Percentiles rank a stretch among this genome's conserved stretches.
Evolutionary conservation across 2,113 vertebrate species (phyloP).

Genomic region (Sceloporus tristichus): DNA sequence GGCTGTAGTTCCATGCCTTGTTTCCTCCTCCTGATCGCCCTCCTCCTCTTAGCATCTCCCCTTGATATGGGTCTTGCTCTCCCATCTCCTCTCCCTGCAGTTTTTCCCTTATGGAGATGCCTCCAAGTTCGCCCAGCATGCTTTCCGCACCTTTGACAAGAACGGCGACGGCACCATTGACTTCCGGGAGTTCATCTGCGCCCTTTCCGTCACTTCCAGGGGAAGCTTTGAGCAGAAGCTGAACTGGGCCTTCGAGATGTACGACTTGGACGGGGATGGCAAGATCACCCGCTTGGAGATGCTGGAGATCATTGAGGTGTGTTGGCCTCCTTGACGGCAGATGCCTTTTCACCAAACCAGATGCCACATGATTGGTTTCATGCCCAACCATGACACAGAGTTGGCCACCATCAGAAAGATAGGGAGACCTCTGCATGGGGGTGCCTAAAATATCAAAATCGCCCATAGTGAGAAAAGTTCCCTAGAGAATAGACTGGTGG

Average conservation of each 20-base stretch:
- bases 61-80: not conserved
- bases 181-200: constrained; percentile 99
- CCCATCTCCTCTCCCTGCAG: constrained; percentile 66
- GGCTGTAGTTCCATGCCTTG: not conserved
- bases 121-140: constrained; percentile 97
- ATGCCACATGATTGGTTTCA: no score
- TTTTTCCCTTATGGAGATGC: constrained; percentile 98
- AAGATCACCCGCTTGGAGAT: constrained; percentile 97
- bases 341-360: no score
- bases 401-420: no score
- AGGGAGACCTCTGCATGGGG: no score
- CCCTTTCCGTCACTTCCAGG: constrained; percentile 95
- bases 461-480: no score
- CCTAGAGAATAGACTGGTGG: no score
- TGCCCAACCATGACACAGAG: no score
- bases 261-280: constrained; percentile 94
- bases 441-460: no score
- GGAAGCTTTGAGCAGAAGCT: constrained; percentile 98
- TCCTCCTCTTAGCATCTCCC: not conserved
- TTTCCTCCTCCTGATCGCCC: not conserved
- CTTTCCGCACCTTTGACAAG: constrained; percentile 98
- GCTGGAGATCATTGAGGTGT: constrained; percentile 92
- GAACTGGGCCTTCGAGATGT: constrained; percentile 99
- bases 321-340: no score
- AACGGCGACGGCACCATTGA: constrained; percentile 97